These are phyloP conservation scores for Tryphoninae sp. DNA, from an alignment of 2,888 invertebrate species.

Conservation along the genomic window DNA sequence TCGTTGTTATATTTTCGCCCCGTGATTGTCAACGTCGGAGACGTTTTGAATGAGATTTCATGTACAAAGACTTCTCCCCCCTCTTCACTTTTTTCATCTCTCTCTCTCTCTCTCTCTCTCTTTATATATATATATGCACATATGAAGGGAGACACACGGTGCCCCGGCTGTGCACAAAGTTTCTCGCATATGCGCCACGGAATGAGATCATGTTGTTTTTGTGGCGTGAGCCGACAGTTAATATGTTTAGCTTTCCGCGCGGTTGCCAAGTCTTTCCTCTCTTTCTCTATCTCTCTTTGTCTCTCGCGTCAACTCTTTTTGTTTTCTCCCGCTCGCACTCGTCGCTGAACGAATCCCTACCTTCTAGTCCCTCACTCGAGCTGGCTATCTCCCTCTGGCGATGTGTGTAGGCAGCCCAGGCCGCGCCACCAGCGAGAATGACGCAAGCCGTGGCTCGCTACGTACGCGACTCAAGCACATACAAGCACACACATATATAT, in stretches of 20 bases:
- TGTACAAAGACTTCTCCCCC: conserved; percentile 31
- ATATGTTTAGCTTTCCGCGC: conserved; percentile 78
- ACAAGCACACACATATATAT: background rate
- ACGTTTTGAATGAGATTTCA: conserved; percentile 65
- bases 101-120: too few relatives aligned
- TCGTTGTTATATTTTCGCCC: conserved; percentile 23
- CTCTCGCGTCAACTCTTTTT: background rate
- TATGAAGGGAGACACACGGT: conserved; percentile 32
- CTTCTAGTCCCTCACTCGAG: conserved; percentile 27
- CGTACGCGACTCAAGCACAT: conserved; percentile 16
- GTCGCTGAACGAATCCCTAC: background rate
- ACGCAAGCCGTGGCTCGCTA: conserved; percentile 58
- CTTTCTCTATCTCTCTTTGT: conserved; percentile 41
- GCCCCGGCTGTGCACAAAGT: conserved; percentile 61
- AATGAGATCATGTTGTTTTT: conserved; percentile 81
- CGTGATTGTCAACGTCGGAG: conserved; percentile 32
- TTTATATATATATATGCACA: too few relatives aligned
- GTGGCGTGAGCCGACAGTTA: conserved; percentile 81
- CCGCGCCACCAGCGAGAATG: conserved; percentile 61
- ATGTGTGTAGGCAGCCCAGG: conserved; percentile 61
- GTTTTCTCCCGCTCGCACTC: background rate
- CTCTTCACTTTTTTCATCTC: background rate
- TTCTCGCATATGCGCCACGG: conserved; percentile 70
- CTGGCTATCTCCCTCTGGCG: conserved; percentile 47
- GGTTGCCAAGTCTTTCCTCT: conserved; percentile 67